phyloP scores from a whole-genome alignment of 2,797 vertebrate genomes.

The Brachymystax lenok region DNA sequence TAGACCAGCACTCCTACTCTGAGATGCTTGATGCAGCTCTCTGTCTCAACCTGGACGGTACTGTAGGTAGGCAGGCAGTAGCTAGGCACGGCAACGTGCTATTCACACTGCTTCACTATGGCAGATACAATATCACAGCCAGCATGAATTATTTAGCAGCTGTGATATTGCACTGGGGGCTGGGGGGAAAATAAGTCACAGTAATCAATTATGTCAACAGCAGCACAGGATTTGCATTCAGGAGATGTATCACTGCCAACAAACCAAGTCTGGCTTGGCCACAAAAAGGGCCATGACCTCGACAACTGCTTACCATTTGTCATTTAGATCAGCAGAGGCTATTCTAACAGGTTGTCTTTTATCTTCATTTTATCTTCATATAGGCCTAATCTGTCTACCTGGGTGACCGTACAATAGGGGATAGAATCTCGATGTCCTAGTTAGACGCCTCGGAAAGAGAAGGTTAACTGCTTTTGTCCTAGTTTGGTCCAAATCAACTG shows the following conservation, averaged over 20 bases:
- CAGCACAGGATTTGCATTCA: slow-evolving; percentile 37
- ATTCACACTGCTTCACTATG: slow-evolving; percentile 24
- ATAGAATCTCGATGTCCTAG: slow-evolving; percentile 8
- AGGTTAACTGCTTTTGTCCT: slow-evolving; percentile 6
- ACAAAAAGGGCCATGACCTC: background rate
- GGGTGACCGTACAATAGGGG: background rate
- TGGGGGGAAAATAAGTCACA: slow-evolving; percentile 40
- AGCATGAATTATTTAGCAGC: slow-evolving; percentile 66
- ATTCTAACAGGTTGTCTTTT: too few relatives aligned
- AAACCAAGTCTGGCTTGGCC: slow-evolving; percentile 17
- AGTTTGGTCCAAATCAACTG: slow-evolving; percentile 10
- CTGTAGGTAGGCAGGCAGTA: background rate
- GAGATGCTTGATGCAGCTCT: background rate
- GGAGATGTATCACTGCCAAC: slow-evolving; percentile 39
- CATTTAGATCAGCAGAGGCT: background rate
- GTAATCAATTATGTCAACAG: slow-evolving; percentile 49
- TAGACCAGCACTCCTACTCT: too few relatives aligned
- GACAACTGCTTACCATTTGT: background rate
- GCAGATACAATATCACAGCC: slow-evolving; percentile 48
- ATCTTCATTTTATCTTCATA: background rate
- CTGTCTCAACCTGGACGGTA: slow-evolving; percentile 27
- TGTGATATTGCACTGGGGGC: slow-evolving; percentile 51
- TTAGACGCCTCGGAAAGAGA: background rate
- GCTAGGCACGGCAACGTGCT: background rate
- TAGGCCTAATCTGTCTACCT: slow-evolving; percentile 5